Percentiles rank a stretch among this genome's conserved stretches.
These are phyloP conservation scores for Spheniscus mendiculus DNA, from an alignment of 2,113 vertebrate species.

Conservation along the genomic window DNA sequence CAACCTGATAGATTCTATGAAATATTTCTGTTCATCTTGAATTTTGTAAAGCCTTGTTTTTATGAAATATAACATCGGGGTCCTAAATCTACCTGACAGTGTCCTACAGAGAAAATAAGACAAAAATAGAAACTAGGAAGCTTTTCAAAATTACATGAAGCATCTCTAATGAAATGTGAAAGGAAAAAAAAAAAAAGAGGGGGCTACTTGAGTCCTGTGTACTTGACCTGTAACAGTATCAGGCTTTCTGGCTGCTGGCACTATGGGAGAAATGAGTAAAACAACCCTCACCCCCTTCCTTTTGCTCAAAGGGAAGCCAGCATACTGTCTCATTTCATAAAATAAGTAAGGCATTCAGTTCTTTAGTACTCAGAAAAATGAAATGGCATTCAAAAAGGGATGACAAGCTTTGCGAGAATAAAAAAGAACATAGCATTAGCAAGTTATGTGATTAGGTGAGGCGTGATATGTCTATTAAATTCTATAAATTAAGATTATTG, in stretches of 20 bases:
- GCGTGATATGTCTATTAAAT: background rate
- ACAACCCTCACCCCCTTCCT: background rate
- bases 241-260: constrained; percentile 2
- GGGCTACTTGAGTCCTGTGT: background rate
- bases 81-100: background rate
- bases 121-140: background rate
- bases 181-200: background rate
- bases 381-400: background rate
- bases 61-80: background rate
- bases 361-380: background rate
- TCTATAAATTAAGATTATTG: background rate
- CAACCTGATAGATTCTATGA: background rate
- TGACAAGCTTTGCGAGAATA: background rate
- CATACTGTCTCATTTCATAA: constrained; percentile 15
- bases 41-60: background rate
- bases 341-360: background rate
- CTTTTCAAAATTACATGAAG: background rate
- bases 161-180: constrained; percentile 27
- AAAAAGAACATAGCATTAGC: background rate
- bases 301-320: background rate
- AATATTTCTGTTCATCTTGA: background rate
- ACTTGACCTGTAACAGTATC: background rate
- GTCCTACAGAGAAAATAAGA: background rate
- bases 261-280: background rate
- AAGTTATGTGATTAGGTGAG: background rate